A percentile compares a stretch with the other conserved stretches of the same genome.
Conservation (phyloP, 1,140 invertebrate species). For the Eumeta japonica region DNA sequence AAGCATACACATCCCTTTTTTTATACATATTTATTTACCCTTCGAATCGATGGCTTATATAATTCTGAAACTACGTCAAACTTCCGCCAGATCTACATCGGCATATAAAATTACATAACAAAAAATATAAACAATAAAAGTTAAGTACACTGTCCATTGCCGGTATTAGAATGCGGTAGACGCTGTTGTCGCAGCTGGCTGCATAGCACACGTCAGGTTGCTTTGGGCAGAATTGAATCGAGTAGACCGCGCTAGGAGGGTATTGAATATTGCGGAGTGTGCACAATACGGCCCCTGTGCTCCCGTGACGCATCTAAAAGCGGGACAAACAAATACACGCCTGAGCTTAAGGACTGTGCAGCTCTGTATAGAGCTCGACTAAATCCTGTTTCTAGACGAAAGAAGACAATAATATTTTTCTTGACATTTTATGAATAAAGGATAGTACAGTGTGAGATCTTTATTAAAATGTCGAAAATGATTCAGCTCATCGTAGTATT, state of each 20-base stretch:
- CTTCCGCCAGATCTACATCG: not conserved
- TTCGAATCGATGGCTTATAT: too few relatives aligned
- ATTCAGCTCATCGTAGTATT: too few relatives aligned
- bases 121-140: too few relatives aligned
- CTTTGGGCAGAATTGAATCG: conserved; percentile 30
- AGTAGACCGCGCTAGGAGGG: conserved; percentile 39
- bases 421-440: too few relatives aligned
- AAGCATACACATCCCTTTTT: too few relatives aligned
- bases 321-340: conserved; percentile 6
- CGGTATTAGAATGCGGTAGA: conserved; percentile 47
- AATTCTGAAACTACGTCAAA: too few relatives aligned
- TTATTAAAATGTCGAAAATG: too few relatives aligned
- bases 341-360: too few relatives aligned
- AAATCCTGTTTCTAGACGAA: not conserved
- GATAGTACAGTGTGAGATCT: too few relatives aligned
- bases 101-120: conserved; percentile 24
- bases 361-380: too few relatives aligned
- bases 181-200: conserved; percentile 33
- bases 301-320: conserved; percentile 41
- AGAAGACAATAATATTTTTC: not conserved
- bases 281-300: conserved; percentile 34
- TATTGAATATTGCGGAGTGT: conserved; percentile 45
- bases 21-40: too few relatives aligned
- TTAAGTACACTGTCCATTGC: too few relatives aligned
- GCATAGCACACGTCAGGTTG: conserved; percentile 45